A percentile compares a stretch with the other conserved stretches of the same genome.
phyloP scores from a whole-genome alignment of 1,140 invertebrate genomes.

The Aphis gossypii region DNA sequence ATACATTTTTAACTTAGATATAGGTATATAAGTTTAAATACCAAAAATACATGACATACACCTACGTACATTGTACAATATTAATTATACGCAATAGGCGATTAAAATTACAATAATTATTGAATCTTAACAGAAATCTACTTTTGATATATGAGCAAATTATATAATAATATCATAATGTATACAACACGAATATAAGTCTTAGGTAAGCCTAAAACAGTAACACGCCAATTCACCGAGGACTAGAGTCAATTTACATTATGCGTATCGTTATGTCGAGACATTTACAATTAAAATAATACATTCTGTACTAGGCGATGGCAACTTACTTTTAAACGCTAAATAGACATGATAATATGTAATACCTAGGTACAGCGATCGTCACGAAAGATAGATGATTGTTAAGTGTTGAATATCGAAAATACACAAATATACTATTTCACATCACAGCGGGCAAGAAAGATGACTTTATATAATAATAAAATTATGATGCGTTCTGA shows the following conservation, averaged over 20 bases:
- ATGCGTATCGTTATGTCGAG: neutral
- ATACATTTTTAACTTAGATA: neutral
- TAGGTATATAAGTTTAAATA: neutral
- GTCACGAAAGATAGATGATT: neutral
- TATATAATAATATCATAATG: neutral
- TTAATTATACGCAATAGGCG: neutral
- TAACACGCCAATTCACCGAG: slow-evolving; percentile 40
- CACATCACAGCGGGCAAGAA: neutral
- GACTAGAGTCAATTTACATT: slow-evolving; percentile 52
- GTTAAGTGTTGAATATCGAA: neutral
- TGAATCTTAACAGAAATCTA: slow-evolving; percentile 15
- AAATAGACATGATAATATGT: neutral
- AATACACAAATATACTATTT: neutral
- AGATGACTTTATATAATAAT: neutral
- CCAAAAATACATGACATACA: neutral
- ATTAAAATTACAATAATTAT: neutral
- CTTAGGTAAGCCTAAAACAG: slow-evolving; percentile 44
- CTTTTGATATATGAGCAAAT: slow-evolving; percentile 57
- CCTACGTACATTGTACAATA: neutral
- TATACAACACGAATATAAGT: slow-evolving; percentile 27
- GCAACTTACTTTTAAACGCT: neutral
- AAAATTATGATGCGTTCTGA: neutral
- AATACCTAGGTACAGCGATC: neutral
- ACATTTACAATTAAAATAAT: neutral
- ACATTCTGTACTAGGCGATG: slow-evolving; percentile 39